Conservation (phyloP, 1,140 invertebrate genomes). For the Leptoteleia sp. region DNA sequence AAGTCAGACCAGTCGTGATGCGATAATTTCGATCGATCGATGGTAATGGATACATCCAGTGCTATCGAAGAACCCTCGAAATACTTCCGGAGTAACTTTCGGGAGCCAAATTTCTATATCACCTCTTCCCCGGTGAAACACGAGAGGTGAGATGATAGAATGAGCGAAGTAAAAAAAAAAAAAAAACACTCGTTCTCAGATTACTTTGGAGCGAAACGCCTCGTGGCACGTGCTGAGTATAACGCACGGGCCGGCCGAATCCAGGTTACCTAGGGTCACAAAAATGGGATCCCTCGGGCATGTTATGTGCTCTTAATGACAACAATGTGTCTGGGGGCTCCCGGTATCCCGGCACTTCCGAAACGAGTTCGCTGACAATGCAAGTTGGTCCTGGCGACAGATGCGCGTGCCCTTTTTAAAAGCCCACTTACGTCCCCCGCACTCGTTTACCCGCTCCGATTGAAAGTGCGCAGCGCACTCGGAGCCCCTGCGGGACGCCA, state of each 20-base stretch:
- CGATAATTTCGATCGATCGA: background rate
- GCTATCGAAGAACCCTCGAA: constrained; percentile 16
- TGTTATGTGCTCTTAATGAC: constrained; percentile 24
- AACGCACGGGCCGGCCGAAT: constrained; percentile 28
- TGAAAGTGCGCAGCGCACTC: constrained; percentile 34
- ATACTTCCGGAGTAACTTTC: constrained; percentile 51
- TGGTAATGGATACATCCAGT: constrained; percentile 6
- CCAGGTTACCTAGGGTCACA: constrained; percentile 24
- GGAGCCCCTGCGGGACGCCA: constrained; percentile 34
- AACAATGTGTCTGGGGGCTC: too few species aligned
- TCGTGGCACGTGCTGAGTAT: constrained; percentile 55
- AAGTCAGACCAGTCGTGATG: too few species aligned
- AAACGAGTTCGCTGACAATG: constrained; percentile 51
- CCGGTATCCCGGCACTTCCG: too few species aligned
- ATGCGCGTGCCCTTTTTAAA: constrained; percentile 60
- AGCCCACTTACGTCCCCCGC: constrained; percentile 19
- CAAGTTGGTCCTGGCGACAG: constrained; percentile 56
- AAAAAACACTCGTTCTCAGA: constrained; percentile 69
- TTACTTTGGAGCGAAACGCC: constrained; percentile 63
- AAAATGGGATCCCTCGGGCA: constrained; percentile 18
- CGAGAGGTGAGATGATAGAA: constrained; percentile 57
- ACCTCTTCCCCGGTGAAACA: constrained; percentile 46
- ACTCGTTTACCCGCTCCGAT: constrained; percentile 23
- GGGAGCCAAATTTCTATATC: constrained; percentile 50
- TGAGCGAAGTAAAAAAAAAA: constrained; percentile 56